phyloP scores from a whole-genome alignment of 2,113 vertebrate species.

The Festucalex cinctus region DNA sequence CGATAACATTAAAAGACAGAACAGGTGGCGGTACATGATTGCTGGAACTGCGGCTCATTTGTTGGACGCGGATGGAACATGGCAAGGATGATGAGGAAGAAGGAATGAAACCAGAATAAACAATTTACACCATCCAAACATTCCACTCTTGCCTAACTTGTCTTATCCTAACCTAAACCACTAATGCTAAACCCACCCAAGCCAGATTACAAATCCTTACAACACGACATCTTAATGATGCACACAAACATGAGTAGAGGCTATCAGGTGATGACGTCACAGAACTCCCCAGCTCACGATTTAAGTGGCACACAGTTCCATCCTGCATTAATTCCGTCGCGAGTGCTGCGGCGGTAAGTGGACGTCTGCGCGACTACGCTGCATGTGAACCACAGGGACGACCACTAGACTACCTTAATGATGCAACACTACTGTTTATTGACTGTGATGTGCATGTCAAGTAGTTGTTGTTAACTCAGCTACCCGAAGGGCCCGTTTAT shows the following conservation, averaged over 20 bases:
- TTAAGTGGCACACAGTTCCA: constrained; percentile 38
- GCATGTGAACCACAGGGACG: constrained; percentile 32
- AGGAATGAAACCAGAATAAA: neutral
- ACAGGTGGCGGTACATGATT: neutral
- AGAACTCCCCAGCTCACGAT: constrained; percentile 45
- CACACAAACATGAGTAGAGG: neutral
- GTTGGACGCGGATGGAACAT: neutral
- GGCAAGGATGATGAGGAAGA: neutral
- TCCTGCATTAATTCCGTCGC: constrained; percentile 34
- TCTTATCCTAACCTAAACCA: too few species aligned
- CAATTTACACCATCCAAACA: neutral
- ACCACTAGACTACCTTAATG: constrained; percentile 41
- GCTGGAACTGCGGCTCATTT: neutral
- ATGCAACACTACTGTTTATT: constrained; percentile 39
- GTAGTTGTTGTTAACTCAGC: constrained; percentile 32
- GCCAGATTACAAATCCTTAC: neutral
- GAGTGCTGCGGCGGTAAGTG: constrained; percentile 61
- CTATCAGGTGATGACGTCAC: constrained; percentile 27
- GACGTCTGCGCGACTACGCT: constrained; percentile 37
- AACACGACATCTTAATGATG: neutral
- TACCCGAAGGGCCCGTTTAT: constrained; percentile 33
- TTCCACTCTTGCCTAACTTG: neutral
- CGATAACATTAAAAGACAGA: neutral
- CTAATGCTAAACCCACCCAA: too few species aligned
- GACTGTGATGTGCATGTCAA: constrained; percentile 35